Percentiles rank a stretch among this genome's conserved stretches.
phyloP scores from a whole-genome alignment of 2,113 vertebrate species.

The Gallinago paraguaiae region DNA sequence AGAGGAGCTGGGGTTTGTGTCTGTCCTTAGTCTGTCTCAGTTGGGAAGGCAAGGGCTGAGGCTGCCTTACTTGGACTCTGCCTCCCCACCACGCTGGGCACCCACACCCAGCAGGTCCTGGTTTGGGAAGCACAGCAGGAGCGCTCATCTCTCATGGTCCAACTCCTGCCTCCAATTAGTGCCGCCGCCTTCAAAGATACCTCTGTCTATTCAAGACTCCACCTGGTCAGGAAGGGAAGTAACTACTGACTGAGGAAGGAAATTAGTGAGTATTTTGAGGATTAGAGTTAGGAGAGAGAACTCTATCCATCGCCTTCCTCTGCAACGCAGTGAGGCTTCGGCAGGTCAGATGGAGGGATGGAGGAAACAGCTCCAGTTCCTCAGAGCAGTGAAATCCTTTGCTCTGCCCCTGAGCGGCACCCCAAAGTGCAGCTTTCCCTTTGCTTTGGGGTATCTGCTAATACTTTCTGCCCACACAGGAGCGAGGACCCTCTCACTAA shows the following conservation, averaged over 20 bases:
- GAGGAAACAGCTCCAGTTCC: not conserved
- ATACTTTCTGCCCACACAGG: not conserved
- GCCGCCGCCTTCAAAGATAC: not conserved
- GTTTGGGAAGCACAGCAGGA: not conserved
- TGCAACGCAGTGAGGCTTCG: not conserved
- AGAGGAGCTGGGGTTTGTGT: not conserved
- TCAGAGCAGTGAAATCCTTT: not conserved
- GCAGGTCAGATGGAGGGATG: not conserved
- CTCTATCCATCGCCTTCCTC: not conserved
- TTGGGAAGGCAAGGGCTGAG: not conserved
- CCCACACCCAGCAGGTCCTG: fast-evolving
- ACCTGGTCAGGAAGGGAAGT: fast-evolving
- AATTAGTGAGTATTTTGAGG: not conserved
- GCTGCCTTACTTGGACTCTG: not conserved
- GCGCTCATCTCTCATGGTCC: fast-evolving
- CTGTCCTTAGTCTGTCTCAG: not conserved
- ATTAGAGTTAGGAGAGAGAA: not conserved
- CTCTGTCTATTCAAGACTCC: not conserved
- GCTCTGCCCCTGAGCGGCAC: not conserved
- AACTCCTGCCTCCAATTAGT: not conserved
- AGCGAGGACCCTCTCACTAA: not conserved
- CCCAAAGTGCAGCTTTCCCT: not conserved
- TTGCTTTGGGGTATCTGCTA: not conserved
- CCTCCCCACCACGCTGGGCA: fast-evolving
- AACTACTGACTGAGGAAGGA: not conserved